A percentile compares a stretch with the other conserved stretches of the same genome.
Conservation (phyloP, 2,888 invertebrate species). For the Drosophila kanekoi region DNA sequence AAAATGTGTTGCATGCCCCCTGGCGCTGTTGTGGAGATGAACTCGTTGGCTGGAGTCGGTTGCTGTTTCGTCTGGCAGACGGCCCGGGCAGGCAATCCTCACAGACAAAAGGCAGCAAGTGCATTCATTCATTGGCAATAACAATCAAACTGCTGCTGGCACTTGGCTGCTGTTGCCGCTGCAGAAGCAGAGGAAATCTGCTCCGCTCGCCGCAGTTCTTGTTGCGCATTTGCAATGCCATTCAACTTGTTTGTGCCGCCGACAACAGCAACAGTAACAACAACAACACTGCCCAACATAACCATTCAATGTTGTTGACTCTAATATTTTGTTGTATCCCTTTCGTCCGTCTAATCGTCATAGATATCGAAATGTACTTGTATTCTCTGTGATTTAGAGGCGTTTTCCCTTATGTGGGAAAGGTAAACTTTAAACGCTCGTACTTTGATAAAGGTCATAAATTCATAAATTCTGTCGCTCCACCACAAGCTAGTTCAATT, state of each 20-base stretch:
- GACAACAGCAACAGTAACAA: slow-evolving; percentile 30
- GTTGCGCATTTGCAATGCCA: slow-evolving; percentile 71
- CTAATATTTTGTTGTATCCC: slow-evolving; percentile 60
- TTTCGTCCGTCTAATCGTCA: slow-evolving; percentile 40
- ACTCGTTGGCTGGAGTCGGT: slow-evolving; percentile 10
- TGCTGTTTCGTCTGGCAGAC: neutral
- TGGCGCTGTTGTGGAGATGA: slow-evolving; percentile 43
- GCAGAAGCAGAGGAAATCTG: slow-evolving; percentile 1
- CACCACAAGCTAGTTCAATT: slow-evolving; percentile 43
- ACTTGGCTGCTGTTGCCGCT: slow-evolving; percentile 44
- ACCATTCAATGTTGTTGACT: slow-evolving; percentile 58
- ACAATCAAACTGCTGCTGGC: slow-evolving; percentile 78
- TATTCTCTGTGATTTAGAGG: no score
- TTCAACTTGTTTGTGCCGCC: slow-evolving; percentile 67
- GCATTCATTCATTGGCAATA: slow-evolving; percentile 81
- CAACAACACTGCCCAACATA: slow-evolving; percentile 31
- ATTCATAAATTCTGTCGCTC: slow-evolving; percentile 45
- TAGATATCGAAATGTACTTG: slow-evolving; percentile 26
- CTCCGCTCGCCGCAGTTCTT: slow-evolving; percentile 47
- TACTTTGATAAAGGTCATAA: slow-evolving; percentile 64
- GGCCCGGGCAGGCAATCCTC: slow-evolving; percentile 47
- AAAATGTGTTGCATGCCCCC: slow-evolving; percentile 74
- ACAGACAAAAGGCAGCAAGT: slow-evolving; percentile 70
- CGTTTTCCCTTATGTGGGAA: slow-evolving; percentile 58
- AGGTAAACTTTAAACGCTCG: slow-evolving; percentile 61